Percentiles rank a stretch among this genome's conserved stretches.
Conservation (phyloP, 2,113 vertebrate species). For the Indicator maculatus region DNA sequence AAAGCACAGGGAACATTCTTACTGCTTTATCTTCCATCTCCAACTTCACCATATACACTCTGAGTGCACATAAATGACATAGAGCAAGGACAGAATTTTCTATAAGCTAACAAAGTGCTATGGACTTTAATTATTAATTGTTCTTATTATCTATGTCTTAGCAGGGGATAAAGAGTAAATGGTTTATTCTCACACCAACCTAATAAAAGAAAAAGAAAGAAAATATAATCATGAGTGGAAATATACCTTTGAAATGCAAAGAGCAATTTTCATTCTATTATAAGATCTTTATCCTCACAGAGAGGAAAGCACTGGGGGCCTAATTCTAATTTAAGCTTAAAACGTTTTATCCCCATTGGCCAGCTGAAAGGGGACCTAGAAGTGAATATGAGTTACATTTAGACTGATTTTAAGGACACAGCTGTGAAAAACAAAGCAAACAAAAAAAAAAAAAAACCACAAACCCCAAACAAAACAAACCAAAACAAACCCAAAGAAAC, state of each 20-base stretch:
- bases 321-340: slow-evolving; percentile 56
- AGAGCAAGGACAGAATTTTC: background rate
- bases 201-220: background rate
- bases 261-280: slow-evolving; percentile 32
- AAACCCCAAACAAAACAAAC: too few species aligned
- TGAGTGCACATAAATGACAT: rapidly evolving
- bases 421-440: background rate
- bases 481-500: too few species aligned
- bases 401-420: background rate
- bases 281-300: slow-evolving; percentile 27
- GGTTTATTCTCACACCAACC: background rate
- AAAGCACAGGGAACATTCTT: background rate
- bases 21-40: background rate
- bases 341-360: slow-evolving; percentile 6
- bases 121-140: slow-evolving; percentile 13
- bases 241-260: slow-evolving; percentile 34
- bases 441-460: too few species aligned
- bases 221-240: background rate
- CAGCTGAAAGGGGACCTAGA: background rate
- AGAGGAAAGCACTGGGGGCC: slow-evolving; percentile 22
- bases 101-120: background rate
- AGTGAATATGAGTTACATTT: background rate
- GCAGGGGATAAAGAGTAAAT: background rate
- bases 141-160: background rate
- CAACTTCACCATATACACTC: background rate